Evolutionary conservation across 1,140 invertebrate species (phyloP), one percentile per base, ranked within the genome.

Genomic region (Bombus balteatus): DNA sequence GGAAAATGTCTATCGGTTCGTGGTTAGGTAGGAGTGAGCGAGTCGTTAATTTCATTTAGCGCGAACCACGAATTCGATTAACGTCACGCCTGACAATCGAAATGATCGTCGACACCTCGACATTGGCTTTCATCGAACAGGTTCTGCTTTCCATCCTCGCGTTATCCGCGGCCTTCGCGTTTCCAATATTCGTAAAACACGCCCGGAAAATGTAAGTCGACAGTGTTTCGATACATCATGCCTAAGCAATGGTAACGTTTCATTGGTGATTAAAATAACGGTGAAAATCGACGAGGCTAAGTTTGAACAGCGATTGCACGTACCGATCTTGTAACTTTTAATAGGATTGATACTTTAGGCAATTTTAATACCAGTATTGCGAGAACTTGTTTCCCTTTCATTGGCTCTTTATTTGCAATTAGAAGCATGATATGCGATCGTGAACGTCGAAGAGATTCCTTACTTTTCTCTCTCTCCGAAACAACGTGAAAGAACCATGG

Each of bases 41-140:
- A 94, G 93, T 93, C 92, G 93, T 94, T 94, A 94, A 94, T 94
- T 94, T 92, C 91, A 88, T 93, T 92, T 91, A 83, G 89, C 91
- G 88, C 91, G 92, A 90, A 89, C 92, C 92, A 91, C 91, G 85
- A 92, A 94, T 92, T 94, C 92, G 93, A 93, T 94, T 94, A 94
- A 92, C 92, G 93, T 93, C 92, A 81, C 86, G 90, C 88, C 92
- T 92, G 92, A 92, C 92, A 92, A 93, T 93, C 91, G 89, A 91
- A 94, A 94, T 93, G 92, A 94, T 94, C 89, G 88, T 79, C 83
- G 89, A 80, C 66, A 79, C 53, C 88, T 90, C 87, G 80, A 80
- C 88, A 78, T 53, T 68, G 77, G 81, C 74, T 81, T 39, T 32
- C 59, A 70, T 83, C 37, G 68, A 71, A 73, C n/a, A 32, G 47